Percentiles rank a stretch among this genome's conserved stretches.
These are phyloP conservation scores for Macaria notata DNA, from an alignment of 2,888 invertebrate species.

Conservation along the genomic window DNA sequence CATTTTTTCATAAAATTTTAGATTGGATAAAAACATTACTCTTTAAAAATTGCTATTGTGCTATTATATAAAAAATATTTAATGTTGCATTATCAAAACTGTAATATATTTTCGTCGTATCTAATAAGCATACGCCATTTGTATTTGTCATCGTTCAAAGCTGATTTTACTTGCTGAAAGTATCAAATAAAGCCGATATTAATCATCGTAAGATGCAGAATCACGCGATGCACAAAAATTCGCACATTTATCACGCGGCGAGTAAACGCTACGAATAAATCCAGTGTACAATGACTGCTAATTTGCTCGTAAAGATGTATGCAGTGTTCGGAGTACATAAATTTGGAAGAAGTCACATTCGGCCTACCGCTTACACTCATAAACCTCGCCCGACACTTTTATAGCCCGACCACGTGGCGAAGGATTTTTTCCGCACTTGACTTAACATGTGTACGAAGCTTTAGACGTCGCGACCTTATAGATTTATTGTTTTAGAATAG, in stretches of 20 bases:
- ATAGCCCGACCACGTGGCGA: slow-evolving; percentile 79
- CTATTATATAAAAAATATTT: too few relatives aligned
- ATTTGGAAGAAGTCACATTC: slow-evolving; percentile 71
- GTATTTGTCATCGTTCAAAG: slow-evolving; percentile 5
- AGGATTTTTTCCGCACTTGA: slow-evolving; percentile 77
- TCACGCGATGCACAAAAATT: slow-evolving; percentile 53
- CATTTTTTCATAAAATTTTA: too few relatives aligned
- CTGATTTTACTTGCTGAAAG: slow-evolving; percentile 15
- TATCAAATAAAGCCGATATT: slow-evolving; percentile 27
- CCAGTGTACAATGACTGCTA: slow-evolving; percentile 78
- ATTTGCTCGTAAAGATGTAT: slow-evolving; percentile 81
- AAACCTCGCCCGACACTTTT: slow-evolving; percentile 80
- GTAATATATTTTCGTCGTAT: too few relatives aligned
- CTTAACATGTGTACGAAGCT: slow-evolving; percentile 72
- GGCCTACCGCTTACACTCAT: slow-evolving; percentile 80
- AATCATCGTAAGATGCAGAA: slow-evolving; percentile 25
- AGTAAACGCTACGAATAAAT: slow-evolving; percentile 69
- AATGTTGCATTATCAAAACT: too few relatives aligned
- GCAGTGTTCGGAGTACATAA: slow-evolving; percentile 72
- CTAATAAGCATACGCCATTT: slow-evolving; percentile 8
- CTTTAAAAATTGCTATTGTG: too few relatives aligned
- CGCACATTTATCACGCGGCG: slow-evolving; percentile 71
- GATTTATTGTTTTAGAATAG: slow-evolving; percentile 78
- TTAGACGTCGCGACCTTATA: slow-evolving; percentile 59
- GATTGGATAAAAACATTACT: too few relatives aligned